phyloP scores from a whole-genome alignment of 2,888 invertebrate genomes.

The Drosophila paracracens region DNA sequence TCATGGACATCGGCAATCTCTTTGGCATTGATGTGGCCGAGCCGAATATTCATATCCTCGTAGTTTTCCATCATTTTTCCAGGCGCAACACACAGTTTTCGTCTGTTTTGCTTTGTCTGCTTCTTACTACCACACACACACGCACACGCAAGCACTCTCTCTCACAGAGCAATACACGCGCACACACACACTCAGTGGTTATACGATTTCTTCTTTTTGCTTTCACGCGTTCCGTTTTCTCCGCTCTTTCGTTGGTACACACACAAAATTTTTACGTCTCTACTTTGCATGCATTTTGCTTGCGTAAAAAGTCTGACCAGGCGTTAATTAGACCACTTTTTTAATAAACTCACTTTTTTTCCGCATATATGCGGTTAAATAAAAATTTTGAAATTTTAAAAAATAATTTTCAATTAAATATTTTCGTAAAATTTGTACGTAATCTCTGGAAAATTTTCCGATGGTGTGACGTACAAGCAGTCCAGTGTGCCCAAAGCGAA shows the following conservation, averaged over 20 bases:
- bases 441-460: constrained; percentile 72
- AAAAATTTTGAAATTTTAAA: constrained; percentile 31
- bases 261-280: constrained; percentile 81
- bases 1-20: constrained; percentile 60
- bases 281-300: constrained; percentile 65
- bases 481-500: constrained; percentile 51
- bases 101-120: constrained; percentile 50
- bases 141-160: constrained; percentile 18
- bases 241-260: constrained; percentile 82
- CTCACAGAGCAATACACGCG: constrained; percentile 34
- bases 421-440: constrained; percentile 66
- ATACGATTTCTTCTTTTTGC: constrained; percentile 61
- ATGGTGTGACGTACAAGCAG: constrained; percentile 57
- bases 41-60: constrained; percentile 69
- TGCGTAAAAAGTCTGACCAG: constrained; percentile 63
- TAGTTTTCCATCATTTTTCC: constrained; percentile 81
- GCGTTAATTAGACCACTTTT: constrained; percentile 40
- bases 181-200: constrained; percentile 33
- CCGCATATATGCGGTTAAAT: constrained; percentile 19
- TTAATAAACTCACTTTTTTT: constrained; percentile 34
- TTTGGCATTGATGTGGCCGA: constrained; percentile 67
- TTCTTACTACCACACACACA: constrained; percentile 45
- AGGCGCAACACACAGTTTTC: constrained; percentile 57
- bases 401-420: constrained; percentile 45
- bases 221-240: constrained; percentile 73